Evolutionary conservation across 2,113 vertebrate species (phyloP), one percentile per base, ranked within the genome.

Genomic region (Notechis scutatus): DNA sequence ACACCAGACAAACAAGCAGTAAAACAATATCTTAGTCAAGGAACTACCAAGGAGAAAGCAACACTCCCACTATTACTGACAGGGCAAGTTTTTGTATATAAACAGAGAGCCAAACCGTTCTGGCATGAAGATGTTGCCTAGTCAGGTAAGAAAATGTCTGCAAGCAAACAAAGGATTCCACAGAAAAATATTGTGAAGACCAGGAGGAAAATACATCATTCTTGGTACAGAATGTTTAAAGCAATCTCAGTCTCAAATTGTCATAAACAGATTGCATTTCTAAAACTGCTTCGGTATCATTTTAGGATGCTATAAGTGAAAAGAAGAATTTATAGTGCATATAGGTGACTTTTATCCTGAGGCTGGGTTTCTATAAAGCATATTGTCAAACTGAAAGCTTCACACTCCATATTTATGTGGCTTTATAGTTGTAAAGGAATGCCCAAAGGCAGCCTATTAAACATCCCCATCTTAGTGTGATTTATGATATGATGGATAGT

Each of bases 381-480:
- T 39, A 86, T 47, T n/a, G 56, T 85, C 74, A 93, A 93, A 89
- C 69, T 39, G n/a, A 90, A 90, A 93, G 21, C 88, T 61, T 87
- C n/a, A 86, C 29, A 81, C 55, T 81, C 34, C 92, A 90, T 93
- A 93, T 90, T 90, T 90, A 93, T 90, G 88, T 61, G 55, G 55
- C 92, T 86, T 90, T 90, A 90, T 64, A 90, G 92, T 93, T 91
- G 93, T 91, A 88, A 91, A 93, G 88, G 90, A 47, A 88, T 88
- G 90, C 90, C 86, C 50, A 45, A 86, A 91, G 64, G 90, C 90
- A 89, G 86, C 90, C 90, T 91, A 91, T 91, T 81, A 91, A 88
- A 86, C 11, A 57, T 14, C 26, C 54, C 42, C 64, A 85, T 91
- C 86, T 81, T 85, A 91, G 86, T 39, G 61, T 91, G 93, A 81